Evolutionary conservation across 2,797 vertebrate species (phyloP).

Genomic region (Pseudotriccus pelzelni): DNA sequence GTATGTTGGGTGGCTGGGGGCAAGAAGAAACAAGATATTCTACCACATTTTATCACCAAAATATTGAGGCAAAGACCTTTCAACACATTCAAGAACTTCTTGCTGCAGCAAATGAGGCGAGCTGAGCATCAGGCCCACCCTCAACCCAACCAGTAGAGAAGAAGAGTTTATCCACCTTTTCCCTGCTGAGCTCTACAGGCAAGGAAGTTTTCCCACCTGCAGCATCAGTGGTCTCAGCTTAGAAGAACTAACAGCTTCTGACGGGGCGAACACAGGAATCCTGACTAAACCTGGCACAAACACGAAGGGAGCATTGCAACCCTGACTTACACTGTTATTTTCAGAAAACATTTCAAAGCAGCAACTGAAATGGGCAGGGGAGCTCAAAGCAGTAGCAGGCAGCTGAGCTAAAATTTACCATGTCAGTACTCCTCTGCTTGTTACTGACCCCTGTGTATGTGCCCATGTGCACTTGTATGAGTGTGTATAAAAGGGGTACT

Average conservation of each 20-base stretch:
- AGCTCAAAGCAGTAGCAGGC: neutral
- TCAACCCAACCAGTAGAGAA: neutral
- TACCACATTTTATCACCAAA: neutral
- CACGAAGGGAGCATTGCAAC: neutral
- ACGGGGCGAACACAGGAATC: neutral
- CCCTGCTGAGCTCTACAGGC: neutral
- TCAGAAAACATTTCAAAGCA: neutral
- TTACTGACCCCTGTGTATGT: neutral
- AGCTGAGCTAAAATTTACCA: neutral
- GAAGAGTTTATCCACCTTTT: neutral
- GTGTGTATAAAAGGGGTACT: neutral
- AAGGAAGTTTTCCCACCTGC: neutral
- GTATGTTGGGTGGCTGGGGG: neutral
- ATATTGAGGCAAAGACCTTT: neutral
- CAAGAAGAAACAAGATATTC: neutral
- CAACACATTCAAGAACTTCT: neutral
- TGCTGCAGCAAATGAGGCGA: neutral
- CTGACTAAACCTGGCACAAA: neutral
- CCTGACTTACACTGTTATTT: neutral
- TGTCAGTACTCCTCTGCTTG: neutral
- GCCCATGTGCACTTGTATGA: neutral
- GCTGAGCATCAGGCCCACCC: neutral
- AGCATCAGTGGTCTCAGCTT: neutral
- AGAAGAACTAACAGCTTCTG: conserved; percentile 8
- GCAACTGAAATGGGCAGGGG: neutral